Evolutionary conservation across 2,797 vertebrate species (phyloP), one percentile per base, ranked within the genome.

Genomic region (Acrossocheilus fasciatus): DNA sequence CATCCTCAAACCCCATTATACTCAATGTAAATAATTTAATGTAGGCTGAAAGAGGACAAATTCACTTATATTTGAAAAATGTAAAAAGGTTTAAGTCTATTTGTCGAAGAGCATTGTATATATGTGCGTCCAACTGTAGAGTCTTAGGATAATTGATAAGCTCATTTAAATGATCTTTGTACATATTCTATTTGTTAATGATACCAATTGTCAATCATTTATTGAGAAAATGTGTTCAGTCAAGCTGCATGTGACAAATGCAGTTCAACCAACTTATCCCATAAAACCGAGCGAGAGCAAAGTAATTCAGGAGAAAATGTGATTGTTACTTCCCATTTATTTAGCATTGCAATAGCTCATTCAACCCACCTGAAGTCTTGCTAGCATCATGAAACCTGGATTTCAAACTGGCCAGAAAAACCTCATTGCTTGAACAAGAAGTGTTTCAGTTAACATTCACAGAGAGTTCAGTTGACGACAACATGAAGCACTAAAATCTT

Each of bases 251-350:
- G 15, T 80, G n/a, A 45, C 14, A n/a, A 36, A 36, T 41, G 23
- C 2, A 1, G 18, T 81, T 66, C 6, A 20, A 11, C 62, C 18
- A 18, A 68, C 8, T 45, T 26, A 34, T 69, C 68, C 1, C 23
- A 78, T 59, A 6, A 0, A 85, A 45, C 10, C 4, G 2, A 76
- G 62, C 6, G 45, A 70, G 15, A 41, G 6, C 12, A 66, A 54
- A 77, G 39, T 43, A 0, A 85, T 14, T n/a, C 34, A 50, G 9
- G 18, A 54, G 3, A 15, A 70, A 59, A 80, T 62, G 2, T 15
- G 30, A 18, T 72, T 82, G 47, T 79, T 57, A 45, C 26, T 70
- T 80, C 6, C 52, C 11, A 45, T 85, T 85, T 85, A 85, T 85
- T 85, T 45, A 45, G 39, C 66, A 72, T 80, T 72, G 20, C 70